Evolutionary conservation across 2,888 invertebrate genomes (phyloP).

Genomic region (Drosophila phalerata): DNA sequence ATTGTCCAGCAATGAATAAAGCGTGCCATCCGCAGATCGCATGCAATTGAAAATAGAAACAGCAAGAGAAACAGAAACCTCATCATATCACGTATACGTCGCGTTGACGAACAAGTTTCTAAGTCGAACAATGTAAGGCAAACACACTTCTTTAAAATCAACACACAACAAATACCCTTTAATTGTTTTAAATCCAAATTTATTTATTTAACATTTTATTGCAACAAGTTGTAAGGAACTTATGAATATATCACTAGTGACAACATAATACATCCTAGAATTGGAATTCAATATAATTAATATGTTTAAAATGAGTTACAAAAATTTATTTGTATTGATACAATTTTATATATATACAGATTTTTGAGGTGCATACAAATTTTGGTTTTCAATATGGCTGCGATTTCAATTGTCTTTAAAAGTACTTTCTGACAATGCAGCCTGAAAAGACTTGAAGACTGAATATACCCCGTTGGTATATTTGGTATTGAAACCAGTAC

Average conservation of each 20-base stretch:
- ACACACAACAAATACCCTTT: slow-evolving; percentile 21
- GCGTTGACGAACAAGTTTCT: slow-evolving; percentile 26
- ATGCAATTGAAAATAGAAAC: slow-evolving; percentile 5
- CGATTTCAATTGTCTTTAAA: too few species aligned
- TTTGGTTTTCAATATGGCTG: too few species aligned
- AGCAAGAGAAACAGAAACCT: slow-evolving; percentile 19
- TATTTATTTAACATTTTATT: too few species aligned
- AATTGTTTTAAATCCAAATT: background rate
- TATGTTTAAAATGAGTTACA: too few species aligned
- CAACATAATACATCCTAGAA: too few species aligned
- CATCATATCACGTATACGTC: slow-evolving; percentile 51
- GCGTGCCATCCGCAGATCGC: slow-evolving; percentile 21
- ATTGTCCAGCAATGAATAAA: slow-evolving; percentile 3
- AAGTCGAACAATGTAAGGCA: background rate
- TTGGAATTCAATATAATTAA: too few species aligned
- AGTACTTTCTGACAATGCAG: too few species aligned
- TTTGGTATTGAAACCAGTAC: slow-evolving; percentile 30
- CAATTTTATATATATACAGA: too few species aligned
- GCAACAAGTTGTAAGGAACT: too few species aligned
- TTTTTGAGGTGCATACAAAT: too few species aligned
- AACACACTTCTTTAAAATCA: background rate
- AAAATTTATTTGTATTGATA: too few species aligned
- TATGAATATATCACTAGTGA: too few species aligned
- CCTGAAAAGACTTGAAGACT: background rate
- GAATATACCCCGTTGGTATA: slow-evolving; percentile 5